phyloP scores from a whole-genome alignment of 2,888 invertebrate species.

The Cephonodes hylas region DNA sequence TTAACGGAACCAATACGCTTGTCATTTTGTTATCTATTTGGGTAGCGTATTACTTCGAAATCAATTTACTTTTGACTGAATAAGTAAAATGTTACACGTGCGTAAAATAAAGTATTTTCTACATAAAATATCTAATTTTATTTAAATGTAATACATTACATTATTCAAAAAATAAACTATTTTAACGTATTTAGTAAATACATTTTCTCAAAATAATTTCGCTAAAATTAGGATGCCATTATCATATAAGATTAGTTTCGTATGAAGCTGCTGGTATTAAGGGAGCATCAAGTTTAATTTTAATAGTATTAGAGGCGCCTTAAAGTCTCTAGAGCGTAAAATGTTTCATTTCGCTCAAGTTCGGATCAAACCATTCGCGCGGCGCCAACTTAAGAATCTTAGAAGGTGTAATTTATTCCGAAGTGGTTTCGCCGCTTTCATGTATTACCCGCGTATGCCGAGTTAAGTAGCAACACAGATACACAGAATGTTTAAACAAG shows the following conservation, averaged over 20 bases:
- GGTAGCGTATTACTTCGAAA: background rate
- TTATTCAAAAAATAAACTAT: too few relatives aligned
- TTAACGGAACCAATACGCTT: background rate
- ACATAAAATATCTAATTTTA: too few relatives aligned
- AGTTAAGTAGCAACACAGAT: conserved; percentile 6
- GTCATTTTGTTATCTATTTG: background rate
- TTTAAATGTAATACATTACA: too few relatives aligned
- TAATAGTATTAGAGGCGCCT: conserved; percentile 40
- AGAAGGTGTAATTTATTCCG: conserved; percentile 23
- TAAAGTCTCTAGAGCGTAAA: conserved; percentile 30
- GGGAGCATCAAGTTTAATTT: conserved; percentile 46
- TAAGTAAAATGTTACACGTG: background rate
- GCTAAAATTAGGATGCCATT: background rate
- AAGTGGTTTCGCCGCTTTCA: conserved; percentile 14
- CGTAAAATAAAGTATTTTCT: background rate
- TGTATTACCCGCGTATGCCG: background rate
- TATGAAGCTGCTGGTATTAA: conserved; percentile 45
- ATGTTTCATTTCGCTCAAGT: conserved; percentile 29
- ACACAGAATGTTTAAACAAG: conserved; percentile 26
- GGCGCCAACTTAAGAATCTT: conserved; percentile 14
- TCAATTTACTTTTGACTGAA: background rate
- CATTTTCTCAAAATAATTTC: background rate
- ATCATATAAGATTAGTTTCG: conserved; percentile 36
- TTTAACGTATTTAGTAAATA: background rate
- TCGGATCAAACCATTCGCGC: conserved; percentile 16